phyloP scores from a whole-genome alignment of 2,113 vertebrate species.

The Lynx canadensis region DNA sequence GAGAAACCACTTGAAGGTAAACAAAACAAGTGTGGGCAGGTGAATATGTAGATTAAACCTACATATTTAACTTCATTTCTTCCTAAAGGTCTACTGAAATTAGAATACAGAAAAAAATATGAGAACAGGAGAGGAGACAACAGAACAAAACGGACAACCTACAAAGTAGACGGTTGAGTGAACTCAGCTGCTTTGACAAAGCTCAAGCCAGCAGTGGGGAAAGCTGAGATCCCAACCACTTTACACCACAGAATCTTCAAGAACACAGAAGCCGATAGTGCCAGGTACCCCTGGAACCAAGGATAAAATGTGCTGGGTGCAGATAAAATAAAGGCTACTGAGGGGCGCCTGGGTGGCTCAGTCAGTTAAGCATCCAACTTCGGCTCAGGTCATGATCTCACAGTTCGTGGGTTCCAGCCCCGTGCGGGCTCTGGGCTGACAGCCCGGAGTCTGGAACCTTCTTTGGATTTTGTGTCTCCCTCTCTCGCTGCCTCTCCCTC shows the following conservation, averaged over 20 bases:
- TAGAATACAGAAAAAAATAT: neutral
- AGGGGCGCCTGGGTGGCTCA: no score
- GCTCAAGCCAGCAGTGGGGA: neutral
- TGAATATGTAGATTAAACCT: neutral
- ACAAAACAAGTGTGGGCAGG: neutral
- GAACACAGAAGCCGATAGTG: neutral
- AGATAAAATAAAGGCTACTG: neutral
- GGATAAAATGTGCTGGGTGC: neutral
- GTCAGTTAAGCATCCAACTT: no score
- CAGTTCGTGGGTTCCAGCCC: no score
- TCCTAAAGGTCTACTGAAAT: neutral
- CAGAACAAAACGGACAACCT: neutral
- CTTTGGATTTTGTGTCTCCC: no score
- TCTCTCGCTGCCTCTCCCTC: no score
- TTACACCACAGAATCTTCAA: neutral
- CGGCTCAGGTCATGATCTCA: no score
- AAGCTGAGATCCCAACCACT: neutral
- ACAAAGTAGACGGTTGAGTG: neutral
- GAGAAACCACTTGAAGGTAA: neutral
- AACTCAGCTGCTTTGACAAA: neutral
- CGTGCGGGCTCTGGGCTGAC: no score
- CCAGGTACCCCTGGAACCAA: neutral
- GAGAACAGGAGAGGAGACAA: neutral
- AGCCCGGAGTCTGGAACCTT: no score
- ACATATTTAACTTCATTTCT: neutral